Evolutionary conservation across 2,797 vertebrate species (phyloP).

Genomic region (Enteromius anoplus): DNA sequence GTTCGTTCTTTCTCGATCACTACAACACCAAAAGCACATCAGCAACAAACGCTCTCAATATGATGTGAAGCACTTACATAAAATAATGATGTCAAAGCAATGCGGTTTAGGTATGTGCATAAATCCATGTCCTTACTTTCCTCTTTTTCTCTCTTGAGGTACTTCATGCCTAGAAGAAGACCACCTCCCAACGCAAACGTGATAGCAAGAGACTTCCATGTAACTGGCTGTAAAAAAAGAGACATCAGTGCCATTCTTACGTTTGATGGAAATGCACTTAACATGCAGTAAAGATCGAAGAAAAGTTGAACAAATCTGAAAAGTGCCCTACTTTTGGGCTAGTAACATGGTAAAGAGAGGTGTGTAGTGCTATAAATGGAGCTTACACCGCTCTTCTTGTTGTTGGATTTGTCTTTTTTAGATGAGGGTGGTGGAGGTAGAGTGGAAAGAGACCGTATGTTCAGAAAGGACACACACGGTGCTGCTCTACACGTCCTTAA

Average conservation of each 20-base stretch:
- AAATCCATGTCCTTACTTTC: conserved; percentile 76
- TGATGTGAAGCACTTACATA: neutral
- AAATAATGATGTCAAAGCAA: neutral
- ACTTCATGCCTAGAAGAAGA: conserved; percentile 86
- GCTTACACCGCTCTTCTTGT: conserved; percentile 71
- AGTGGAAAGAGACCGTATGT: conserved; percentile 62
- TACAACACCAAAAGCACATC: conserved; percentile 59
- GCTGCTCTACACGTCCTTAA: conserved; percentile 54
- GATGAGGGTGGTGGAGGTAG: conserved; percentile 66
- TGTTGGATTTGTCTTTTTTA: conserved; percentile 38
- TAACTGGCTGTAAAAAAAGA: conserved; percentile 82
- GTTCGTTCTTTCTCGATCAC: conserved; percentile 86
- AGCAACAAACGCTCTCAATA: neutral
- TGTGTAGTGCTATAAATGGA: neutral
- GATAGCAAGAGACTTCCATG: conserved; percentile 90
- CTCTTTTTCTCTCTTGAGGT: conserved; percentile 86
- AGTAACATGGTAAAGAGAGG: neutral
- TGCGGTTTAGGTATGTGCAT: neutral
- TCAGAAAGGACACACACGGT: conserved; percentile 38
- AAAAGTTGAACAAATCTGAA: neutral
- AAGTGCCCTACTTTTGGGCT: neutral
- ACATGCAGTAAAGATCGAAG: neutral
- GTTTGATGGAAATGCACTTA: neutral
- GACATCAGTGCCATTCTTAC: neutral
- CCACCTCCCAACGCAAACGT: conserved; percentile 86